Evolutionary conservation across 2,113 vertebrate species (phyloP).

Genomic region (Pao palembangensis): DNA sequence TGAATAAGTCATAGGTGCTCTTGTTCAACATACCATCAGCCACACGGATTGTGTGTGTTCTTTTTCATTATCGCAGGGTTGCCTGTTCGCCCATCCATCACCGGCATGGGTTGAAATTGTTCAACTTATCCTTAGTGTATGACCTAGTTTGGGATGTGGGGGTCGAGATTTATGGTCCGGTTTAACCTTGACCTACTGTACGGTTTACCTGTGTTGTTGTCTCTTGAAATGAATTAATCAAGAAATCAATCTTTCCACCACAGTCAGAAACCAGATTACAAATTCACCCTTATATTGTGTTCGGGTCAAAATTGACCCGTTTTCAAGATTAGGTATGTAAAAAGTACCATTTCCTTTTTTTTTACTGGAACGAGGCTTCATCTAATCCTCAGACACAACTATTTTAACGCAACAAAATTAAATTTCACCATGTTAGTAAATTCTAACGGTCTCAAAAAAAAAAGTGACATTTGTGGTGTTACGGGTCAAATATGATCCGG

Average conservation of each 20-base stretch:
- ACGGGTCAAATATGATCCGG: no score
- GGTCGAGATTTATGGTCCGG: conserved; percentile 15
- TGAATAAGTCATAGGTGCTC: conserved; percentile 61
- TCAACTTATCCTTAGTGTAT: conserved; percentile 10
- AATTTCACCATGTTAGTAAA: no score
- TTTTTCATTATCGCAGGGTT: conserved; percentile 46
- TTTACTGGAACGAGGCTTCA: no score
- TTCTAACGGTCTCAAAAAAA: no score
- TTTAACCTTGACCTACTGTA: conserved; percentile 9
- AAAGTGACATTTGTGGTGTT: no score
- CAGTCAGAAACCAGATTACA: neutral
- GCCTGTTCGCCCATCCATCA: conserved; percentile 49
- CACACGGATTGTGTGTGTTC: conserved; percentile 2
- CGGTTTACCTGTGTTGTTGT: conserved; percentile 1
- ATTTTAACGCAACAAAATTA: no score
- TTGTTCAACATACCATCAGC: conserved; percentile 31
- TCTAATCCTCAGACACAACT: no score
- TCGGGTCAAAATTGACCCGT: no score
- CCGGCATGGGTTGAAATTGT: conserved; percentile 25
- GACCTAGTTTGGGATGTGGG: conserved; percentile 24
- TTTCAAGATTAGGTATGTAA: no score
- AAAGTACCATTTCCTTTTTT: no score
- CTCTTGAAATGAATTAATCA: neutral
- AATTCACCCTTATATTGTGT: no score
- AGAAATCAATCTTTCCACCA: neutral